Conservation (phyloP, 2,797 vertebrate species). For the Parauchenoglanis ngamensis region DNA sequence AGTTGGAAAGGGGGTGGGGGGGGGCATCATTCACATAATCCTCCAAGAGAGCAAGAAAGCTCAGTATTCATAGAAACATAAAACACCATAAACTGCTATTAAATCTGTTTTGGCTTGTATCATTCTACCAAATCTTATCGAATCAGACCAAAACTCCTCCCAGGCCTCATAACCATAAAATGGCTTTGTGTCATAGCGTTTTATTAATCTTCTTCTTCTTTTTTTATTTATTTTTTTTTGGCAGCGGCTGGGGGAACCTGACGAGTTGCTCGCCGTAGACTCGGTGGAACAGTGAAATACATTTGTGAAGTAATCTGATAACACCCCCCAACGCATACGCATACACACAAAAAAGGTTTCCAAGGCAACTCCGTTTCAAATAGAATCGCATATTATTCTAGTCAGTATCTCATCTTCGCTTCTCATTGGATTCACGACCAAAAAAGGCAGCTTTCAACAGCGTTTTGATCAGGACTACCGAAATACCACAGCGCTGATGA, state of each 20-base stretch:
- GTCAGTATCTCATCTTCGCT: constrained; percentile 16
- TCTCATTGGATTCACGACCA: neutral
- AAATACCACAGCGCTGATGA: constrained; percentile 1
- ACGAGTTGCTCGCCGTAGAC: neutral
- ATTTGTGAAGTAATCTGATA: neutral
- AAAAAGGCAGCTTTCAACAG: neutral
- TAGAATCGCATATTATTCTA: constrained; percentile 60
- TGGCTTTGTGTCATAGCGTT: constrained; percentile 47
- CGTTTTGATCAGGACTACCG: neutral
- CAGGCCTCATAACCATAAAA: constrained; percentile 55
- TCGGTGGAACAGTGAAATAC: neutral
- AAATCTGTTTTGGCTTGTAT: constrained; percentile 43
- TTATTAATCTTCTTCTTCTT: constrained; percentile 43
- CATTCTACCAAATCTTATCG: constrained; percentile 51
- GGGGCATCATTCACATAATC: constrained; percentile 55
- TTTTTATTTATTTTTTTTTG: constrained; percentile 1
- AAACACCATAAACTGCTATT: constrained; percentile 57
- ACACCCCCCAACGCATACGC: neutral
- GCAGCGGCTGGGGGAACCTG: neutral
- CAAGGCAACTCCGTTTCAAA: neutral
- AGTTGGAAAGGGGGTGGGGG: neutral
- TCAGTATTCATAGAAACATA: constrained; percentile 53
- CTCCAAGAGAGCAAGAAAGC: constrained; percentile 55
- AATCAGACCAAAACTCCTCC: constrained; percentile 60
- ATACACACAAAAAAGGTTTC: neutral